Base-by-base conservation (phyloP, 2,797 vertebrate genomes). In the Pitangus sulphuratus region DNA sequence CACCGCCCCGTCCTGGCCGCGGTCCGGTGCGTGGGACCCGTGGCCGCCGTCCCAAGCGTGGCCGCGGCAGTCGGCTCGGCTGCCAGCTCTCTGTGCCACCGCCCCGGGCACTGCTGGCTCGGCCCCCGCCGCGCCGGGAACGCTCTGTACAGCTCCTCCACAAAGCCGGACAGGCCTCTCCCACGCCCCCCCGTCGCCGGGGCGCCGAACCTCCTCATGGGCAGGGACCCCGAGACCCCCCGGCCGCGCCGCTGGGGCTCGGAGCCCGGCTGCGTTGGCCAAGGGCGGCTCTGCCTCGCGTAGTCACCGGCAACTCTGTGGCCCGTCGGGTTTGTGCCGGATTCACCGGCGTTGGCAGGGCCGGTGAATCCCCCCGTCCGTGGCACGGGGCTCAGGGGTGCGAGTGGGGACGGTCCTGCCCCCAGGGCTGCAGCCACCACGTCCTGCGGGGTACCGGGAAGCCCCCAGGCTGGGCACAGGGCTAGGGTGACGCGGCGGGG, bases 51-150 rank as follows among this genome's bases (percentile, higher is more conserved):
- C 35, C 75, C 64, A n/a, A 39, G 64, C 9, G 5, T 56, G 80
- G 51, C 75, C 9, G 19, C 1, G 24, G 76, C 51, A 12, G 31
- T 58, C 5, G 9, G 30, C 75, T 57, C 6, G 2, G 68, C 82
- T 68, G 78, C 78, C 83, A 70, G 77, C 56, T 54, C 72, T 1
- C 20, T 8, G 30, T 18, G 35, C 84, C 26, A 19, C 72, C 3
- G 80, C 91, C 87, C 70, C 35, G 2, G 84, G 94, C 81, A 15
- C 72, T 89, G 94, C 94, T 91, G 91, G 84, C 88, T 65, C 66
- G 85, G 76, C 22, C 75, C 35, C n/a, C 58, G 21, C 71, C 4
- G 20, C 60, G 19, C 80, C 28, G 68, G 72, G 90, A 89, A 86
- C 77, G 16, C 53, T 75, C 71, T 60, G 81, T 89, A 33, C 81